Evolutionary conservation across 2,113 vertebrate genomes (phyloP), one percentile per base, ranked within the genome.

Genomic region (Vidua chalybeata): DNA sequence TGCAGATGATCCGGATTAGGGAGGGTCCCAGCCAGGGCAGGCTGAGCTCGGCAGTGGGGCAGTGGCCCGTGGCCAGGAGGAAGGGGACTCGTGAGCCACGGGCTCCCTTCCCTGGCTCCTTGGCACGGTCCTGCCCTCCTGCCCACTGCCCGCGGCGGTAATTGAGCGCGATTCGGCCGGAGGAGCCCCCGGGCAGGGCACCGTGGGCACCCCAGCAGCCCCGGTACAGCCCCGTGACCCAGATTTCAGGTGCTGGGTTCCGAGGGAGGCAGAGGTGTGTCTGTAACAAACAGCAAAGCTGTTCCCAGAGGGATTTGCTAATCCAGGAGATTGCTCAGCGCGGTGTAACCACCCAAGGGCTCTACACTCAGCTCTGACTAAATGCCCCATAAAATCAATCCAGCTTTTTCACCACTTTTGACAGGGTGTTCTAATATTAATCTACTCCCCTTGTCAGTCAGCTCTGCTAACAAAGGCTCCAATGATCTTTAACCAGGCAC

Each of bases 351-450:
- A 97, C 97, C 97, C 97, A 94, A 73, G 97, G 97, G 97, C 91
- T 96, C 94, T 79, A 56, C 97, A 94, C 77, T 45, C 96, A 84
- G 94, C 97, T 96, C 97, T 85, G 89, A 90, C 98, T 97, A 96
- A 97, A 97, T 97, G 97, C 96, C 96, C 97, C 63, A 80, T 78
- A 96, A 97, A 97, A 98, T 98, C 98, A 98, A 97, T 97, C 95
- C 97, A 21, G 84, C 96, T 96, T 97, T 96, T 97, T 90, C 97
- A 96, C 96, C 97, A 88, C 95, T 97, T 95, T 96, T 97, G 98
- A 98, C 98, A 98, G 96, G 91, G 90, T 95, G 90, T 95, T 98
- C 98, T 97, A 96, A 97, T 97, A 97, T 97, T 98, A 98, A 98
- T 98, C 97, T 96, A 87, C 96, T 97, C 88, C 94, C 97, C 96